These are phyloP conservation scores for Crocuta crocuta DNA, from an alignment of 2,113 vertebrate genomes.

Conservation along the genomic window DNA sequence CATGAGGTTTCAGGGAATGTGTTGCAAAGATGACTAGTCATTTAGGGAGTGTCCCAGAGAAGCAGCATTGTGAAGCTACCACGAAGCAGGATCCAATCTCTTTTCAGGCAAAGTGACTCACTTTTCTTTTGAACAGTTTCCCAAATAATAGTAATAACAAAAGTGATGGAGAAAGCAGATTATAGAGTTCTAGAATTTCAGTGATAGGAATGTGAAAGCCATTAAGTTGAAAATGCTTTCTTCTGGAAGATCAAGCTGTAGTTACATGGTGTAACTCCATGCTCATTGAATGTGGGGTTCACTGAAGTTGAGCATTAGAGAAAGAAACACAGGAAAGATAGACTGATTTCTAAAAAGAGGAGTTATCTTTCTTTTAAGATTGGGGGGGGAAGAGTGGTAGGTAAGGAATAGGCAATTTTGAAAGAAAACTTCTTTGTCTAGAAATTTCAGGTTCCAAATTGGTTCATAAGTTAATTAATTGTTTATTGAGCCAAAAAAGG, in stretches of 20 bases:
- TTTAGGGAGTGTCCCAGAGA: not conserved
- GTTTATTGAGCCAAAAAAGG: slow-evolving; percentile 6
- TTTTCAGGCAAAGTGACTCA: slow-evolving; percentile 29
- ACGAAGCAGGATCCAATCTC: not conserved
- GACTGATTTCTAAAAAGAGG: not conserved
- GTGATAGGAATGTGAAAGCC: slow-evolving; percentile 80
- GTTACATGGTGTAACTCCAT: not conserved
- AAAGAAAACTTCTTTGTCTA: not conserved
- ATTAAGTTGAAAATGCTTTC: slow-evolving; percentile 64
- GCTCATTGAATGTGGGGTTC: not conserved
- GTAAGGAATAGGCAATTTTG: not conserved
- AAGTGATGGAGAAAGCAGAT: slow-evolving; percentile 81
- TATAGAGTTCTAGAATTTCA: slow-evolving; percentile 81
- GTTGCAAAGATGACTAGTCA: not conserved
- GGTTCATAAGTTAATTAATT: not conserved
- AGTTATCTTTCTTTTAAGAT: not conserved
- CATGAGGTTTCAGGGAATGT: not conserved
- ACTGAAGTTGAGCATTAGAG: not conserved
- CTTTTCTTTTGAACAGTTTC: slow-evolving; percentile 76
- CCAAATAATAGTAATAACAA: slow-evolving; percentile 82
- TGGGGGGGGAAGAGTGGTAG: not conserved
- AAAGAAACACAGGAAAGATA: not conserved
- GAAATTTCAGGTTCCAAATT: slow-evolving; percentile 10
- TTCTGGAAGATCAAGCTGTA: not conserved
- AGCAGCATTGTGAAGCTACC: not conserved